phyloP scores from a whole-genome alignment of 1,140 invertebrate genomes.

The Drosophila santomea region DNA sequence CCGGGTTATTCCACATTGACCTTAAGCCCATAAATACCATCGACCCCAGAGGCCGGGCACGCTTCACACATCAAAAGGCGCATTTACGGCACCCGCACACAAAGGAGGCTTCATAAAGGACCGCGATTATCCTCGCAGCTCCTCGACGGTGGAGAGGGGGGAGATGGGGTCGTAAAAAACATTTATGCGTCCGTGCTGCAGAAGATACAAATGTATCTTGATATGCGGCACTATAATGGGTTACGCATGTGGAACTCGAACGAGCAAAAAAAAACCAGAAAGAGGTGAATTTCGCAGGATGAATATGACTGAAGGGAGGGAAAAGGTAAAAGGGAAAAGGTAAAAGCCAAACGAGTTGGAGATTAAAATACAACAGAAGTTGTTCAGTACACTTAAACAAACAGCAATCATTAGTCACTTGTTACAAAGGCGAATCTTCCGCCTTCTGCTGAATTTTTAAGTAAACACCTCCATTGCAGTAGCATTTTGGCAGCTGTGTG shows the following conservation, averaged over 20 bases:
- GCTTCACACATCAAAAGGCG: conserved; percentile 46
- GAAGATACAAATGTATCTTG: conserved; percentile 74
- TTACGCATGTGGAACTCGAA: conserved; percentile 31
- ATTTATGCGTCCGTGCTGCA: conserved; percentile 54
- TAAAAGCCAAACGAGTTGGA: conserved; percentile 22
- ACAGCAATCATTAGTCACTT: not conserved
- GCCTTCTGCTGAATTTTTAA: not conserved
- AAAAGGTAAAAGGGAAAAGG: conserved; percentile 5
- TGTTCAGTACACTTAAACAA: not conserved
- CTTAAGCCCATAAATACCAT: conserved; percentile 60
- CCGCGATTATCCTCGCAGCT: conserved; percentile 64
- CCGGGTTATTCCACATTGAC: conserved; percentile 60
- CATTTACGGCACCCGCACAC: conserved; percentile 35
- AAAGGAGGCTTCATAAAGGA: conserved; percentile 40
- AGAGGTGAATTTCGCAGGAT: conserved; percentile 20
- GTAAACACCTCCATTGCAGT: conserved; percentile 29
- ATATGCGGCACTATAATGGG: conserved; percentile 45
- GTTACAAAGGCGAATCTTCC: not conserved
- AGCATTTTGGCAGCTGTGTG: conserved; percentile 43
- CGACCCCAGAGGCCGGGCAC: conserved; percentile 62
- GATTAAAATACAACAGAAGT: conserved; percentile 4
- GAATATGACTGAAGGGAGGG: conserved; percentile 14
- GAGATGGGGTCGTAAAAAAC: conserved; percentile 70
- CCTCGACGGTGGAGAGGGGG: conserved; percentile 29
- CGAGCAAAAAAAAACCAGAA: conserved; percentile 3